A percentile compares a stretch with the other conserved stretches of the same genome.
phyloP scores from a whole-genome alignment of 2,113 vertebrate species.

The Passerina amoena region DNA sequence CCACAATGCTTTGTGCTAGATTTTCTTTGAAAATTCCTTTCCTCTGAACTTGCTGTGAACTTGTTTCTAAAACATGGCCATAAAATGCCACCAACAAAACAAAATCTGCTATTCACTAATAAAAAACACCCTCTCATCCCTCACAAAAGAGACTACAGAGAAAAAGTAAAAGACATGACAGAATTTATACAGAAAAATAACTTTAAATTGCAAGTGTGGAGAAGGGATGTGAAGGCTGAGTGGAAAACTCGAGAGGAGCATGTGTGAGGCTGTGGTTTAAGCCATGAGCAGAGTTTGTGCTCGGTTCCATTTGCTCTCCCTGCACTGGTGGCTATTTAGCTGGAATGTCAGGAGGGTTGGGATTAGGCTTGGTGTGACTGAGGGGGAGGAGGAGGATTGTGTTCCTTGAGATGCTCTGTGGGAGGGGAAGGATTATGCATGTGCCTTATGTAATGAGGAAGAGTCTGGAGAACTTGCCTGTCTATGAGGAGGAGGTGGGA shows the following conservation, averaged over 20 bases:
- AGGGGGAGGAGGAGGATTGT: constrained; percentile 57
- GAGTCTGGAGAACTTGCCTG: constrained; percentile 36
- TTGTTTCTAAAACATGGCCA: constrained; percentile 47
- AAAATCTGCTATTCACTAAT: constrained; percentile 27
- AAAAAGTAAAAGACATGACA: neutral
- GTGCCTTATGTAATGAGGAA: constrained; percentile 60
- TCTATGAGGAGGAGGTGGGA: neutral
- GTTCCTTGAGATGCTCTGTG: constrained; percentile 61
- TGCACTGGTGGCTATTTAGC: constrained; percentile 32
- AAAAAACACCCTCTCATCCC: neutral
- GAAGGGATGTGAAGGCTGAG: neutral
- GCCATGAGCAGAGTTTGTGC: neutral
- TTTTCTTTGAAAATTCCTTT: constrained; percentile 80
- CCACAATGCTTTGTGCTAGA: constrained; percentile 66
- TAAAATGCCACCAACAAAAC: constrained; percentile 46
- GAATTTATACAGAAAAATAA: neutral
- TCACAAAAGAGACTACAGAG: neutral
- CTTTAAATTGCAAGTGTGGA: neutral
- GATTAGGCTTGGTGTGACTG: constrained; percentile 59
- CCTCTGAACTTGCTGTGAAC: constrained; percentile 79
- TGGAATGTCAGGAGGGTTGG: constrained; percentile 25
- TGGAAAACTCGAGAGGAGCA: neutral
- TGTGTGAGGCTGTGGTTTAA: neutral
- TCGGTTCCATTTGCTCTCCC: neutral
- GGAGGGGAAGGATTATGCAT: constrained; percentile 66